A percentile compares a stretch with the other conserved stretches of the same genome.
phyloP scores from a whole-genome alignment of 2,797 vertebrate genomes.

The Galago senegalensis region DNA sequence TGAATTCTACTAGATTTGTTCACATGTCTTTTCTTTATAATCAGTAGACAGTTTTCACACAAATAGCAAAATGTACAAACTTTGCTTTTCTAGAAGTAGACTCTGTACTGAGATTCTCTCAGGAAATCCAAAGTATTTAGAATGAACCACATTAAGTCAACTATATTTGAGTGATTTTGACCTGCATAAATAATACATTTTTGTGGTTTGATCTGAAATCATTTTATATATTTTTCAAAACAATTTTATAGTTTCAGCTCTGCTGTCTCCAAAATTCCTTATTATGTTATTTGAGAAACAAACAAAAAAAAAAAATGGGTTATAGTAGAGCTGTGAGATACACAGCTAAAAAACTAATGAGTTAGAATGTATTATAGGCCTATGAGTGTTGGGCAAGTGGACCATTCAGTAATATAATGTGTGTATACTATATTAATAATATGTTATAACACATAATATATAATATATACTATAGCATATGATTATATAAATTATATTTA shows the following conservation, averaged over 20 bases:
- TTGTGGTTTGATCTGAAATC: not conserved
- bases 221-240: not conserved
- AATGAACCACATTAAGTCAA: not conserved
- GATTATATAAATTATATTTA: too few species aligned
- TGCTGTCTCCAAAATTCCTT: not conserved
- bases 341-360: not conserved
- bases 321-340: not conserved
- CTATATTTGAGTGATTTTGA: conserved; percentile 28
- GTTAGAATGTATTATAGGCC: conserved; percentile 11
- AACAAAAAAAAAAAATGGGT: not conserved
- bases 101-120: not conserved
- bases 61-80: not conserved
- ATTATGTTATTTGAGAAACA: not conserved
- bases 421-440: not conserved
- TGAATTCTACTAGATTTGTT: not conserved
- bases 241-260: not conserved
- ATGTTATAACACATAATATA: too few species aligned
- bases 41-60: not conserved
- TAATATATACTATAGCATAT: too few species aligned
- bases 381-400: not conserved
- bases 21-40: conserved; percentile 3
- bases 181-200: not conserved
- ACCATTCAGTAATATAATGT: not conserved
- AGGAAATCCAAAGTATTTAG: not conserved
- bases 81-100: not conserved